Evolutionary conservation across 2,797 vertebrate genomes (phyloP).

Genomic region (Girardinus metallicus): DNA sequence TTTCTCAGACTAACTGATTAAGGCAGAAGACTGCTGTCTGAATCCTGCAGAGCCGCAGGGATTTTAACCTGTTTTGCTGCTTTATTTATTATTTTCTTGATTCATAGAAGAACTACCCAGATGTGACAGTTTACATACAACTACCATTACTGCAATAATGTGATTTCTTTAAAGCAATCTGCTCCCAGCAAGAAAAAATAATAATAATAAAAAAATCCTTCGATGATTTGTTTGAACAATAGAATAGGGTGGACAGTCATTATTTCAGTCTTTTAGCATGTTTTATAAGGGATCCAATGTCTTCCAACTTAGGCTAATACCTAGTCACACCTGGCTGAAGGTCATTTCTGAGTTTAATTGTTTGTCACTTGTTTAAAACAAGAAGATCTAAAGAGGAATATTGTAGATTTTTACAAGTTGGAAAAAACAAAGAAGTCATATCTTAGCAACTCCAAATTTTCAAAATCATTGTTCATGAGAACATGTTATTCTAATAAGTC

Average conservation of each 20-base stretch:
- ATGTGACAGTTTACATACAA: constrained; percentile 6
- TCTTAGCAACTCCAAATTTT: background rate
- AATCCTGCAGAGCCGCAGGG: background rate
- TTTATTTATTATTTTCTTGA: background rate
- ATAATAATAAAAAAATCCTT: background rate
- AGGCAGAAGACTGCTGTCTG: background rate
- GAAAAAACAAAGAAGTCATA: background rate
- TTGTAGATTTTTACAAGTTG: background rate
- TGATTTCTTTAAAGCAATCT: background rate
- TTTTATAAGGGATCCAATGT: background rate
- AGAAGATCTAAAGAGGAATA: background rate
- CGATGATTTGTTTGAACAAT: background rate
- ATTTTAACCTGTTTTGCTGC: background rate
- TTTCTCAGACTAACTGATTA: background rate
- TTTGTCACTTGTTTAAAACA: background rate
- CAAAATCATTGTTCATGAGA: background rate
- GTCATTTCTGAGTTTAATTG: background rate
- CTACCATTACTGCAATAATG: background rate
- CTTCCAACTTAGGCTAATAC: background rate
- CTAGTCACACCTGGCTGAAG: background rate
- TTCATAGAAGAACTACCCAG: background rate
- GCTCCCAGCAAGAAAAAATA: background rate
- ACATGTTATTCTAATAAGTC: background rate
- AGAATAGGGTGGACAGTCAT: too few species aligned
- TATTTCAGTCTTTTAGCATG: background rate